Percentiles rank a stretch among this genome's conserved stretches.
These are phyloP conservation scores for Apodemia mormo DNA, from an alignment of 2,888 invertebrate species.

Conservation along the genomic window DNA sequence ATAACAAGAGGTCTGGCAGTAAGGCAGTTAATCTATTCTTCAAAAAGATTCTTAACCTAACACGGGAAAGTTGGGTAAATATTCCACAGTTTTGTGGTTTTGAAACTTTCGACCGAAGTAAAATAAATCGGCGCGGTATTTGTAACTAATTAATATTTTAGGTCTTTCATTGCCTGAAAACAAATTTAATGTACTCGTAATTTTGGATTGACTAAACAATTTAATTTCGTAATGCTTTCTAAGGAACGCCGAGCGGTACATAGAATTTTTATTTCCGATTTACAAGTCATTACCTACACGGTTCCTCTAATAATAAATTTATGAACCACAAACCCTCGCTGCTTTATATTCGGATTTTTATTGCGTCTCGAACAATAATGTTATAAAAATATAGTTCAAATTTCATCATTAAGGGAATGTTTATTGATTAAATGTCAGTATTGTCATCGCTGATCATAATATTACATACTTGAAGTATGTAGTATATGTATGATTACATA, in stretches of 20 bases:
- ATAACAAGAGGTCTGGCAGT: no score
- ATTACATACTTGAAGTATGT: no score
- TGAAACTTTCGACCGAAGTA: no score
- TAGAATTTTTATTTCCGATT: conserved; percentile 4
- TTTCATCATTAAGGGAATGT: background rate
- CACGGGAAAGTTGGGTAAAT: no score
- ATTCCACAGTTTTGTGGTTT: no score
- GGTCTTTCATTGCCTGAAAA: no score
- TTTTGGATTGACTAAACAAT: background rate
- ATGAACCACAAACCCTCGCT: conserved; percentile 12
- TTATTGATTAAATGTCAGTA: background rate
- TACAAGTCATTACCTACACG: conserved; percentile 7
- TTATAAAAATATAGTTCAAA: background rate
- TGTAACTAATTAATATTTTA: no score
- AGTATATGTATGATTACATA: no score
- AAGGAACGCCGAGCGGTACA: background rate
- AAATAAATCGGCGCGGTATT: no score
- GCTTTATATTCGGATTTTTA: background rate
- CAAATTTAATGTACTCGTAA: no score
- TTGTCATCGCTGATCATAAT: background rate
- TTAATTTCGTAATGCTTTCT: background rate
- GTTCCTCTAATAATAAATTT: conserved; percentile 11
- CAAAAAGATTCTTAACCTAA: no score
- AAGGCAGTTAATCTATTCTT: no score
- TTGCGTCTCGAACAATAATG: background rate